Percentiles rank a stretch among this genome's conserved stretches.
phyloP scores from a whole-genome alignment of 2,113 vertebrate genomes.

The Monarcha castaneiventris region DNA sequence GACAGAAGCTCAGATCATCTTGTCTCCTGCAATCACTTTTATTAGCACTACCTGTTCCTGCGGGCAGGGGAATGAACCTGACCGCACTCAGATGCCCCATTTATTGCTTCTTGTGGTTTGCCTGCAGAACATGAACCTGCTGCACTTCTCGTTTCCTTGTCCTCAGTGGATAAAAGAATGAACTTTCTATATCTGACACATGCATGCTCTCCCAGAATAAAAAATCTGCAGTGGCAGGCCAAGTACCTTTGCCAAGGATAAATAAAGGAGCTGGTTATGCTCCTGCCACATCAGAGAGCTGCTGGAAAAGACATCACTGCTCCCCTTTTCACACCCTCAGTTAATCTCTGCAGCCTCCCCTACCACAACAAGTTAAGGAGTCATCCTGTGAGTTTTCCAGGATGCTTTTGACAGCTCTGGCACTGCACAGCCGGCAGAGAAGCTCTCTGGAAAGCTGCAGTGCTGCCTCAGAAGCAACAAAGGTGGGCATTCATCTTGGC shows the following conservation, averaged over 20 bases:
- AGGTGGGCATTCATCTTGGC: not conserved
- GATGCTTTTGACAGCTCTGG: not conserved
- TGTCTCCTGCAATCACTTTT: conserved; percentile 1
- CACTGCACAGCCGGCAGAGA: not conserved
- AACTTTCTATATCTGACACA: conserved; percentile 38
- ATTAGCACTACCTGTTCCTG: conserved; percentile 10
- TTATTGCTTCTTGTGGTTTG: not conserved
- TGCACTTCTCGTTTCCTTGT: not conserved
- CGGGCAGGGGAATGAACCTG: not conserved
- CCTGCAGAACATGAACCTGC: not conserved
- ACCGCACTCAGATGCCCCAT: not conserved
- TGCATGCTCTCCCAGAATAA: conserved; percentile 17
- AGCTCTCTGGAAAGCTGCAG: not conserved
- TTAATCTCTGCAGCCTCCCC: not conserved
- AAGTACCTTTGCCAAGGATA: conserved; percentile 36
- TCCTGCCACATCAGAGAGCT: conserved; percentile 47
- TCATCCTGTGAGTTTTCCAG: not conserved
- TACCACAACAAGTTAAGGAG: not conserved
- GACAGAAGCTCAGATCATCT: not conserved
- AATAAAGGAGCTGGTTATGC: conserved; percentile 50
- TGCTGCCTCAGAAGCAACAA: not conserved
- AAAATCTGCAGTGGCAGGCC: conserved; percentile 31
- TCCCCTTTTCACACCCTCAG: not conserved
- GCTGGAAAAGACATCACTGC: conserved; percentile 33
- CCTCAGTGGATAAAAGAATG: not conserved